Evolutionary conservation across 1,140 invertebrate genomes (phyloP).

Genomic region (Pseudomyrmex gracilis): DNA sequence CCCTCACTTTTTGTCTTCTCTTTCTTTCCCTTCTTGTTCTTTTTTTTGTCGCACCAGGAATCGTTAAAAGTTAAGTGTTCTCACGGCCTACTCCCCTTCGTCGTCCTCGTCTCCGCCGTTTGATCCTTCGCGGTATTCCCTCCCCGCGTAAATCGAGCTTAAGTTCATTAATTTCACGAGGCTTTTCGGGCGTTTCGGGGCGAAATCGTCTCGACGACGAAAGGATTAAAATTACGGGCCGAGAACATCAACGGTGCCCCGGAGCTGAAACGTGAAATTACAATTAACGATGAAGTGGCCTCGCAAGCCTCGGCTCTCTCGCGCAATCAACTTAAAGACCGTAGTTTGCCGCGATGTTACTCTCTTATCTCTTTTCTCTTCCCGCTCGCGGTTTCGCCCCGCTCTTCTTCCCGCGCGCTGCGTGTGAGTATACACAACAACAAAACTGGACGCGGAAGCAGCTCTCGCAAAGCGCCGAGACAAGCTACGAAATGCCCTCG

Average conservation of each 20-base stretch:
- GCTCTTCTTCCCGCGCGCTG: no score
- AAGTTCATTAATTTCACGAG: conserved; percentile 77
- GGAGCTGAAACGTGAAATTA: conserved; percentile 77
- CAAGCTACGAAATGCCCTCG: not conserved
- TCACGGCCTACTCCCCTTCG: conserved; percentile 60
- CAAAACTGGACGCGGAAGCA: conserved; percentile 25
- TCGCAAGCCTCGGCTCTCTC: conserved; percentile 19
- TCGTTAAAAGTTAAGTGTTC: conserved; percentile 74
- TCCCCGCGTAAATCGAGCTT: conserved; percentile 72
- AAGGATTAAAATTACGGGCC: conserved; percentile 76
- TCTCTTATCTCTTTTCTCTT: not conserved
- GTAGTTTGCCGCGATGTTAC: conserved; percentile 65
- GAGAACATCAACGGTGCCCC: conserved; percentile 59
- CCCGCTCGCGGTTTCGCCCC: conserved; percentile 1
- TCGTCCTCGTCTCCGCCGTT: conserved; percentile 55
- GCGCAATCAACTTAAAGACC: conserved; percentile 74
- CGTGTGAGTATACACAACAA: no score
- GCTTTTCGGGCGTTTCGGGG: conserved; percentile 69
- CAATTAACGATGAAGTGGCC: conserved; percentile 77
- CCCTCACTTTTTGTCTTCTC: not conserved
- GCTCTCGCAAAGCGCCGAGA: not conserved
- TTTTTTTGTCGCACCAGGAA: conserved; percentile 56
- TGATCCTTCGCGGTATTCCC: conserved; percentile 62
- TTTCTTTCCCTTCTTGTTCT: not conserved
- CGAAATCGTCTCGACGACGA: conserved; percentile 73